Evolutionary conservation across 2,888 invertebrate species (phyloP).

Genomic region (Heliconius ismenius): DNA sequence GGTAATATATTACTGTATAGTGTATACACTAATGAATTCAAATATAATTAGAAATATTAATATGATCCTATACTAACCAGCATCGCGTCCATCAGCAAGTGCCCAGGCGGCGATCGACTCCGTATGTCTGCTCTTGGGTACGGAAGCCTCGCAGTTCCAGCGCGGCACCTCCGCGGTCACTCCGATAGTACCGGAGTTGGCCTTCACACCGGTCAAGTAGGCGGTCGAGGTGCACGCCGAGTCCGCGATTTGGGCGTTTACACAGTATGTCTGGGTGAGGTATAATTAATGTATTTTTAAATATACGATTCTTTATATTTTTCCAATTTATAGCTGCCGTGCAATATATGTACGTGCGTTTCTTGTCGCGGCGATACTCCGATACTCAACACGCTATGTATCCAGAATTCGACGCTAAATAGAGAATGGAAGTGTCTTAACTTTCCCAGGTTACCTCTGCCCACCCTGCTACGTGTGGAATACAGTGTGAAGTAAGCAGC

Average conservation of each 20-base stretch:
- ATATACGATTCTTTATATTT: too few relatives aligned
- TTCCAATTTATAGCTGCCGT: too few relatives aligned
- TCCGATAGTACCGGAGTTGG: conserved; percentile 84
- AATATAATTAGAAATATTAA: background rate
- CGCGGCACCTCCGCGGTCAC: conserved; percentile 84
- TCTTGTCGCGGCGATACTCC: too few relatives aligned
- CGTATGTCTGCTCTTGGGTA: conserved; percentile 79
- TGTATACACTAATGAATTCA: too few relatives aligned
- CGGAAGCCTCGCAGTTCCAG: conserved; percentile 81
- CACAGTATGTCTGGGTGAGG: conserved; percentile 79
- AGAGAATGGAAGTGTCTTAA: too few relatives aligned
- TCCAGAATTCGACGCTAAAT: too few relatives aligned
- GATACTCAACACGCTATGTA: too few relatives aligned
- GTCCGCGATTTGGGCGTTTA: conserved; percentile 85
- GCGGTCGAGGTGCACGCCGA: conserved; percentile 88
- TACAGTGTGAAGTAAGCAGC: background rate
- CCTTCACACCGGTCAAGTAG: conserved; percentile 85
- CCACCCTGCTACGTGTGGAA: too few relatives aligned
- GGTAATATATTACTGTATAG: too few relatives aligned
- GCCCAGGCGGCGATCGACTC: conserved; percentile 86
- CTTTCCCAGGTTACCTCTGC: too few relatives aligned
- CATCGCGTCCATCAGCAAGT: conserved; percentile 72
- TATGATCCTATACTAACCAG: conserved; percentile 51
- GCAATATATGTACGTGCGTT: too few relatives aligned
- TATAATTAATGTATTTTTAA: background rate